Conservation (phyloP, 2,113 vertebrate genomes). For the Syngnathus typhle region DNA sequence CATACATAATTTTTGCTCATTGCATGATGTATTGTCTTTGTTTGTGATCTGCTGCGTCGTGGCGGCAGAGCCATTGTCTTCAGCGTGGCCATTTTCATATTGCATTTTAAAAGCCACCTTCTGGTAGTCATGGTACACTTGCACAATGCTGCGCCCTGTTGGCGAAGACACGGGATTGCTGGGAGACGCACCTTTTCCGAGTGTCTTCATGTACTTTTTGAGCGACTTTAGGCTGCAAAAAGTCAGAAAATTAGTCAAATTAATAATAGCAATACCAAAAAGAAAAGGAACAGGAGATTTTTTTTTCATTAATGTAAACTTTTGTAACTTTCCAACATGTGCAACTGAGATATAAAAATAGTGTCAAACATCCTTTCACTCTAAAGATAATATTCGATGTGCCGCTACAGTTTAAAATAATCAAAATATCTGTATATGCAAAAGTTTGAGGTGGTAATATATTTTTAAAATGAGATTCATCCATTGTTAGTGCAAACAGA, state of each 20-base stretch:
- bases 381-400: neutral
- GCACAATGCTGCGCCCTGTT: conserved; percentile 36
- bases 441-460: neutral
- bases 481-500: neutral
- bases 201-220: conserved; percentile 40
- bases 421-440: neutral
- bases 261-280: neutral
- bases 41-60: conserved; percentile 15
- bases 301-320: neutral
- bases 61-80: conserved; percentile 19
- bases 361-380: no score
- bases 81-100: conserved; percentile 24
- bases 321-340: no score
- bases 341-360: no score
- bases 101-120: conserved; percentile 40
- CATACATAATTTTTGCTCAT: conserved; percentile 14
- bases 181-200: conserved; percentile 18
- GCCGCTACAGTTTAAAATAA: neutral
- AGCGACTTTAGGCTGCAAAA: conserved; percentile 7
- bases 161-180: conserved; percentile 38
- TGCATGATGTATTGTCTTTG: conserved; percentile 9
- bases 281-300: neutral
- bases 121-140: conserved; percentile 45
- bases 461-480: neutral
- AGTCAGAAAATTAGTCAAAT: conserved; percentile 3